Evolutionary conservation across 2,797 vertebrate species (phyloP), one percentile per base, ranked within the genome.

Genomic region (Mormyrus proboscirostris): DNA sequence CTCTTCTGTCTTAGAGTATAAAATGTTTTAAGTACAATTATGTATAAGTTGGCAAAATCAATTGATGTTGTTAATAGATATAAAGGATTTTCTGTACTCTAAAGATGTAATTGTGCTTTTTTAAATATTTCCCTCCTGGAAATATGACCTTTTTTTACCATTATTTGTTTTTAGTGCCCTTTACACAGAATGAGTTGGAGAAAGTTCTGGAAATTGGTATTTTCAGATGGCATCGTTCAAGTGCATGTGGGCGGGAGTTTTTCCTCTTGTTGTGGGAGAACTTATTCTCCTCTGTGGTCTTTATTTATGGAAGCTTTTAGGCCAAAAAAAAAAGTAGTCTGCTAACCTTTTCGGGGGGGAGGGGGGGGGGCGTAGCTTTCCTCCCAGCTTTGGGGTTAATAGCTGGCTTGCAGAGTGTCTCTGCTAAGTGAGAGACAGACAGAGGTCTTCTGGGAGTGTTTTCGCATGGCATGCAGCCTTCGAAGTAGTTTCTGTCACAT

Each of bases 351-450:
- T 25, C 10, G 1, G 10, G 47, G 10, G 83, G n/a, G 25, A 2
- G 5, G 59, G 22, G 9, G 25, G 29, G 57, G 7, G 10, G 12
- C 1, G 83, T 33, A 51, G 47, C 22, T 53, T 51, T 53, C 4
- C 83, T 85, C 19, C n/a, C 83, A 86, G 50, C 47, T 86, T 29
- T 86, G 83, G 83, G 83, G 83, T 86, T 53, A 86, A 86, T 86
- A 53, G 47, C 83, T 86, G 9, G 83, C 49, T 86, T 14, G 14
- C 50, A 53, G 83, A 53, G 83, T 86, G 47, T 51, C 47, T 86
- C 47, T 25, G 82, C n/a, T 29, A 85, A 85, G 50, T 86, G 83
- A 16, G 50, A 86, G 47, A 53, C 22, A 8, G 50, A 1, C 25
- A 33, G 22, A 51, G 50, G 50, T 79, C 38, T 16, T 44, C 2